phyloP scores from a whole-genome alignment of 2,888 invertebrate species.

The Volucella inanis region DNA sequence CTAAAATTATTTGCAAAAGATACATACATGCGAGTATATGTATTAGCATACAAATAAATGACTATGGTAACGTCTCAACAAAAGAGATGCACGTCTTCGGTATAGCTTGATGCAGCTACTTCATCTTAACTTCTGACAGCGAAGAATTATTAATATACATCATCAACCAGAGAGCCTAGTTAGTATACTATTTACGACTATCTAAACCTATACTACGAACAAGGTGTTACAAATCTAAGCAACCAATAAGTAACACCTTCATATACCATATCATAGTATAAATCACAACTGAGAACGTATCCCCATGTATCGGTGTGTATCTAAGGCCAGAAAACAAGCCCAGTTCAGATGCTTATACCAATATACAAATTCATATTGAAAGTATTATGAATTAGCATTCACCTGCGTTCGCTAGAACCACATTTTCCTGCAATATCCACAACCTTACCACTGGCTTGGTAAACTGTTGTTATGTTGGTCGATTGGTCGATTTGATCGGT shows the following conservation, averaged over 20 bases:
- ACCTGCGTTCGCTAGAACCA: conserved; percentile 32
- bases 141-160: neutral
- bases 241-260: too few relatives aligned
- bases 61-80: neutral
- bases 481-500: too few relatives aligned
- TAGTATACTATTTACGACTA: too few relatives aligned
- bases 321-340: conserved; percentile 25
- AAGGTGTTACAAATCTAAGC: too few relatives aligned
- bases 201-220: too few relatives aligned
- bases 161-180: too few relatives aligned
- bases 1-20: too few relatives aligned
- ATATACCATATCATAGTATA: neutral
- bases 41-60: too few relatives aligned
- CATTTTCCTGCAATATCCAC: too few relatives aligned
- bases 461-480: too few relatives aligned
- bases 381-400: conserved; percentile 68
- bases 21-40: too few relatives aligned
- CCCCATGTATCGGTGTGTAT: neutral
- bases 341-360: neutral
- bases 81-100: conserved; percentile 15
- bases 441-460: too few relatives aligned
- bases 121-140: conserved; percentile 23
- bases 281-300: neutral
- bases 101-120: neutral
- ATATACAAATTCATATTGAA: conserved; percentile 38